Evolutionary conservation across 2,888 invertebrate genomes (phyloP).

Genomic region (Caenorhabditis macrosperma): DNA sequence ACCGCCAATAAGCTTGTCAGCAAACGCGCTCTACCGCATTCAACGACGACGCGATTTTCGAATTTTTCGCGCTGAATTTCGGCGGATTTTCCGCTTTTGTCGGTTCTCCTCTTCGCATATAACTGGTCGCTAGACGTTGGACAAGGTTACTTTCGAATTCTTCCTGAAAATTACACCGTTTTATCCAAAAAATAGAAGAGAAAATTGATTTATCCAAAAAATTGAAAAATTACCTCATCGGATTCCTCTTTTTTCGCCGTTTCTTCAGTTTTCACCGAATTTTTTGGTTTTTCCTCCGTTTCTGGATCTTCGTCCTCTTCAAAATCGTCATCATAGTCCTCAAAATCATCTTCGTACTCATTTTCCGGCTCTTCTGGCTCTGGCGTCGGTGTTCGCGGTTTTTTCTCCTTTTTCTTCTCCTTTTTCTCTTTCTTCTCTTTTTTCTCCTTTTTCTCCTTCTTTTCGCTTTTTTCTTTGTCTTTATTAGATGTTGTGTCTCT

Average conservation of each 20-base stretch:
- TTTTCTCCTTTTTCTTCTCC: conserved; percentile 30
- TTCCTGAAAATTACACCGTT: neutral
- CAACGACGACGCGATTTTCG: neutral
- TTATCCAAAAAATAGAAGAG: neutral
- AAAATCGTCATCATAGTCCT: conserved; percentile 58
- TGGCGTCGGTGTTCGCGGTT: conserved; percentile 28
- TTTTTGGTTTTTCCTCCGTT: neutral
- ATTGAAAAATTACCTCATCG: neutral
- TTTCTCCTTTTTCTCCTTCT: conserved; percentile 16
- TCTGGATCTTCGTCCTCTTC: conserved; percentile 50
- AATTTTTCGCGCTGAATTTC: no score
- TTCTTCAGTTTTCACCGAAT: neutral
- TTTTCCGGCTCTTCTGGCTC: conserved; percentile 26
- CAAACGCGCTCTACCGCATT: neutral
- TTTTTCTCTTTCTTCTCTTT: conserved; percentile 25
- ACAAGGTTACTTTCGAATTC: conserved; percentile 23
- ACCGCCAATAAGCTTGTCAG: no score
- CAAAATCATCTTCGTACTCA: conserved; percentile 55
- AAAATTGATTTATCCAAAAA: neutral
- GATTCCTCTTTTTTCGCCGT: neutral
- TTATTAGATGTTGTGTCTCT: conserved; percentile 15
- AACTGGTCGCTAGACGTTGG: conserved; percentile 33
- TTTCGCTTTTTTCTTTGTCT: conserved; percentile 7
- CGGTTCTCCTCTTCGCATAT: conserved; percentile 15
- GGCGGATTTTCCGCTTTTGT: neutral